phyloP scores from a whole-genome alignment of 2,888 invertebrate genomes.

The Hypselothyrea guttata region DNA sequence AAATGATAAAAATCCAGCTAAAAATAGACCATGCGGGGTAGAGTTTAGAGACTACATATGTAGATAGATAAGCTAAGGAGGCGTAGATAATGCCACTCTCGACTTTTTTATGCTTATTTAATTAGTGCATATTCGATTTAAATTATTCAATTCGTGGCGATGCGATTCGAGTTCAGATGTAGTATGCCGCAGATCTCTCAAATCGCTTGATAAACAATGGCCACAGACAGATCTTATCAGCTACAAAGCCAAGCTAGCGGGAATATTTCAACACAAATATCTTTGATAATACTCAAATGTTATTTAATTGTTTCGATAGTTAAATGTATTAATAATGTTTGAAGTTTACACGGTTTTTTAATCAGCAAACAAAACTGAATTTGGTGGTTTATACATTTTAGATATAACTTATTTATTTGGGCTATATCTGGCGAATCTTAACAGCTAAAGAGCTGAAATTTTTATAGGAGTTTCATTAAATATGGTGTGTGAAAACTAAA shows the following conservation, averaged over 20 bases:
- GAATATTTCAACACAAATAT: background rate
- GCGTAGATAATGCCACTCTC: conserved; percentile 66
- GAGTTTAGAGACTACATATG: conserved; percentile 46
- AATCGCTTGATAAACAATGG: conserved; percentile 1
- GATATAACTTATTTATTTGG: too few species aligned
- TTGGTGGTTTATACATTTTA: too few species aligned
- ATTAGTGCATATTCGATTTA: conserved; percentile 63
- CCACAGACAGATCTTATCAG: conserved; percentile 7
- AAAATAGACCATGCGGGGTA: too few species aligned
- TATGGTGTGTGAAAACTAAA: too few species aligned
- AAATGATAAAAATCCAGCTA: background rate
- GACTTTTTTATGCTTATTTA: conserved; percentile 68
- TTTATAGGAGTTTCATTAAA: too few species aligned
- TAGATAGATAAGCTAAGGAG: conserved; percentile 72
- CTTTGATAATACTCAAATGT: background rate
- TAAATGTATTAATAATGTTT: too few species aligned
- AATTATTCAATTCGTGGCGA: conserved; percentile 52
- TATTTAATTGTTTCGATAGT: background rate
- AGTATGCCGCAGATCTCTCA: background rate
- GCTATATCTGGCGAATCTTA: too few species aligned
- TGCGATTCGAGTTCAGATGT: conserved; percentile 2
- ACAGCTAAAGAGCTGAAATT: too few species aligned
- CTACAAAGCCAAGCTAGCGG: background rate
- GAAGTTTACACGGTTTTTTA: too few species aligned
- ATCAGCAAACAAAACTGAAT: too few species aligned